Evolutionary conservation across 2,113 vertebrate species (phyloP).

Genomic region (Thunnus thynnus): DNA sequence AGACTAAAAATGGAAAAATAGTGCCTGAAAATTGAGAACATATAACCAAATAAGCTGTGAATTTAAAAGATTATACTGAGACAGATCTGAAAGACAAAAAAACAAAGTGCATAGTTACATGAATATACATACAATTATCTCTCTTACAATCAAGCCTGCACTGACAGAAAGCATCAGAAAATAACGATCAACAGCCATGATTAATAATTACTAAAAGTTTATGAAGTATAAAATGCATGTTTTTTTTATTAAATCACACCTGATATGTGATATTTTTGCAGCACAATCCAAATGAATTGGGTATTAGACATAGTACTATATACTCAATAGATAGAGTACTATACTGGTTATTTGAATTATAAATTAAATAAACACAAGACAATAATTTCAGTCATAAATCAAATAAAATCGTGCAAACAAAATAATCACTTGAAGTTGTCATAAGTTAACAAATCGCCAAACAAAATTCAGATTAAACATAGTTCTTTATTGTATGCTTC

Average conservation of each 20-base stretch:
- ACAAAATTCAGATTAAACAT: too few relatives aligned
- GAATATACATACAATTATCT: slow-evolving; percentile 67
- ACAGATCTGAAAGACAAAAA: slow-evolving; percentile 3
- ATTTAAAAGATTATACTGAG: slow-evolving; percentile 30
- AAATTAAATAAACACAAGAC: too few relatives aligned
- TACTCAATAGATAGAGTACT: too few relatives aligned
- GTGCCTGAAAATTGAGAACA: background rate
- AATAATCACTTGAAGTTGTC: too few relatives aligned
- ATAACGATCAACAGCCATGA: background rate
- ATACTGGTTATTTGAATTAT: too few relatives aligned
- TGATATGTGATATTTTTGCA: background rate
- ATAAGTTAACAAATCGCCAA: too few relatives aligned
- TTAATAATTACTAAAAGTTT: background rate
- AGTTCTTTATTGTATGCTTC: too few relatives aligned
- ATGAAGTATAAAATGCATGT: too few relatives aligned
- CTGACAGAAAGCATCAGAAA: background rate
- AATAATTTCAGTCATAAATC: too few relatives aligned
- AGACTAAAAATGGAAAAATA: background rate
- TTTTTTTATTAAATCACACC: background rate
- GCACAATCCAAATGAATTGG: background rate
- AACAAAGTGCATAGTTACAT: background rate
- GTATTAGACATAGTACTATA: too few relatives aligned
- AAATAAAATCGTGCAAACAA: too few relatives aligned
- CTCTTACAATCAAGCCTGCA: background rate
- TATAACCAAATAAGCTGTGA: background rate